Percentiles rank a stretch among this genome's conserved stretches.
These are phyloP conservation scores for Xestoiulus laeticollis DNA, from an alignment of 2,888 invertebrate genomes.

Conservation along the genomic window DNA sequence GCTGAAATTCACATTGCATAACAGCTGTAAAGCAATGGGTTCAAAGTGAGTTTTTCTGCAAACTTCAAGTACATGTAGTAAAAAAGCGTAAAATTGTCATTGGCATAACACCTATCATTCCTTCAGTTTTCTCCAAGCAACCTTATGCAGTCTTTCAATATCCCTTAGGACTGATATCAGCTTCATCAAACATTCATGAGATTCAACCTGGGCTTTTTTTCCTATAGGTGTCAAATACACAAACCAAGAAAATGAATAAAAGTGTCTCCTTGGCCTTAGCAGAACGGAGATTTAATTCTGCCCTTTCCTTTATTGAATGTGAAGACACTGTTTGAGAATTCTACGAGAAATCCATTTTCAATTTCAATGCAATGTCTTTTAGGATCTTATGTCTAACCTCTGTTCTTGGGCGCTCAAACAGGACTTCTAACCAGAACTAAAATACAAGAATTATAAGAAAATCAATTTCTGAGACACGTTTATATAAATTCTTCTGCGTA, in stretches of 20 bases:
- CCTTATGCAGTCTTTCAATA: not conserved
- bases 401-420: not conserved
- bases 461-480: too few species aligned
- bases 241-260: conserved; percentile 16
- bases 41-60: too few species aligned
- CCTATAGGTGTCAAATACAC: conserved; percentile 14
- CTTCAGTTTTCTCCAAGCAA: conserved; percentile 4
- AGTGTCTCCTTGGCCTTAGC: conserved; percentile 9
- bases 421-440: too few species aligned
- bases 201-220: conserved; percentile 22
- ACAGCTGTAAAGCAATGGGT: conserved; percentile 2
- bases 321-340: conserved; percentile 6
- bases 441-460: too few species aligned
- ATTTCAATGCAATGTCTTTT: not conserved
- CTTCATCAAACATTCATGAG: conserved; percentile 26
- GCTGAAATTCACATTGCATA: not conserved
- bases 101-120: conserved; percentile 16
- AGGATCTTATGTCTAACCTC: not conserved
- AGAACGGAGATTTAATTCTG: conserved; percentile 26
- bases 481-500: too few species aligned
- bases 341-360: not conserved
- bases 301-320: conserved; percentile 12
- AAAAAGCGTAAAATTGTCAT: not conserved
- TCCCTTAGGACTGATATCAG: not conserved
- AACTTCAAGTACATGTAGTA: not conserved